Percentiles rank a stretch among this genome's conserved stretches.
Conservation (phyloP, 2,113 vertebrate genomes). For the Gopherus evgoodei region DNA sequence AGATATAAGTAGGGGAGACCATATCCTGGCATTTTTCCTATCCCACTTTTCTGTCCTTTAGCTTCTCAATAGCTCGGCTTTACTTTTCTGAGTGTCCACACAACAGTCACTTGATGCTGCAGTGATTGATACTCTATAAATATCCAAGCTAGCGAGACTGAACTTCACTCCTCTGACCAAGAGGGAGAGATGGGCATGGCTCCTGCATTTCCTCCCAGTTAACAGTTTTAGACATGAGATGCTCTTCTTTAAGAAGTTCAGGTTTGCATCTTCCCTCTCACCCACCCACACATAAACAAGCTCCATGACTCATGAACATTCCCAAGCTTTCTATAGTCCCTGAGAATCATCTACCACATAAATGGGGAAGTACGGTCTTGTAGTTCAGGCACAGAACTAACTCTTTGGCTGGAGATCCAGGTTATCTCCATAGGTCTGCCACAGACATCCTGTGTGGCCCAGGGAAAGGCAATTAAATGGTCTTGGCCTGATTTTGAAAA, state of each 20-base stretch:
- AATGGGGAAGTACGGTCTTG: accelerated
- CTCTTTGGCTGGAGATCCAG: not conserved
- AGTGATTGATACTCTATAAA: not conserved
- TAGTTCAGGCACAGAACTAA: not conserved
- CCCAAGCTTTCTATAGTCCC: not conserved
- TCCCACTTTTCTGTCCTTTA: not conserved
- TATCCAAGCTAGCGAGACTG: not conserved
- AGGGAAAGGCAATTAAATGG: not conserved
- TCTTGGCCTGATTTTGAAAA: not conserved
- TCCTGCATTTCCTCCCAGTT: not conserved
- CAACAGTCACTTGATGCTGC: not conserved
- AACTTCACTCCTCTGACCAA: not conserved
- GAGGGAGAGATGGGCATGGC: not conserved
- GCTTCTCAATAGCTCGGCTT: not conserved
- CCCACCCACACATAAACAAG: not conserved
- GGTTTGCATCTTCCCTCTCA: not conserved
- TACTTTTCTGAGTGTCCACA: not conserved
- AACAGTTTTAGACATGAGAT: not conserved
- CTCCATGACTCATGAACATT: not conserved
- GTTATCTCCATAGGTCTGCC: not conserved
- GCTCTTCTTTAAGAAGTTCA: not conserved
- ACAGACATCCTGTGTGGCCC: not conserved
- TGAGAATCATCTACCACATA: not conserved
- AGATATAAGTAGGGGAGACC: not conserved
- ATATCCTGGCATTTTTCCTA: not conserved